phyloP scores from a whole-genome alignment of 2,888 invertebrate species.

The Dryobota labecula region DNA sequence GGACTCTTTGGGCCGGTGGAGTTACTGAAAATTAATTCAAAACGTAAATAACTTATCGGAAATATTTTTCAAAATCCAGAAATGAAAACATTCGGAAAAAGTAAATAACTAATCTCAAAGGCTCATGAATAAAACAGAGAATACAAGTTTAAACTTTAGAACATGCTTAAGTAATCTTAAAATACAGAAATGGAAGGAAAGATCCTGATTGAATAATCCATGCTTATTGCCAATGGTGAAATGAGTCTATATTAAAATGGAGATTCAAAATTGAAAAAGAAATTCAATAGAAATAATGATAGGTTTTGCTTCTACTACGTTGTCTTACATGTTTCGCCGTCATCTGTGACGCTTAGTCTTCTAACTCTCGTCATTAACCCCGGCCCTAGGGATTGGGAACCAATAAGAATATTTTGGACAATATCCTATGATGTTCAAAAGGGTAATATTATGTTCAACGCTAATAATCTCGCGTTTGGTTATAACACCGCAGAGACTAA shows the following conservation, averaged over 20 bases:
- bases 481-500: constrained; percentile 59
- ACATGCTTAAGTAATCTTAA: constrained; percentile 46
- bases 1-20: constrained; percentile 98
- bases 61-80: constrained; percentile 13
- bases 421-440: constrained; percentile 18
- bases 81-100: constrained; percentile 15
- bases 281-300: constrained; percentile 54
- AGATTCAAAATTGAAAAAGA: constrained; percentile 47
- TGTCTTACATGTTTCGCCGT: constrained; percentile 93
- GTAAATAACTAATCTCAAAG: constrained; percentile 29
- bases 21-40: constrained; percentile 91
- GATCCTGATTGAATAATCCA: constrained; percentile 53
- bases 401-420: constrained; percentile 49
- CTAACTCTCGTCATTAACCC: constrained; percentile 90
- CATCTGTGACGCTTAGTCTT: constrained; percentile 93
- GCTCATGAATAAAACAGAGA: constrained; percentile 49
- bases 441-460: constrained; percentile 10
- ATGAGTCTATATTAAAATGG: constrained; percentile 52
- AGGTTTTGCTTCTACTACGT: constrained; percentile 61
- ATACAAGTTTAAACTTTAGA: constrained; percentile 40
- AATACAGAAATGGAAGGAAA: constrained; percentile 33
- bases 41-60: constrained; percentile 3
- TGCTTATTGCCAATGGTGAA: constrained; percentile 59
- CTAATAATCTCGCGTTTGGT: constrained; percentile 30
- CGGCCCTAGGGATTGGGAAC: constrained; percentile 79